Base-by-base conservation (phyloP, 2,888 invertebrate genomes). In the Eulithis testata region DNA sequence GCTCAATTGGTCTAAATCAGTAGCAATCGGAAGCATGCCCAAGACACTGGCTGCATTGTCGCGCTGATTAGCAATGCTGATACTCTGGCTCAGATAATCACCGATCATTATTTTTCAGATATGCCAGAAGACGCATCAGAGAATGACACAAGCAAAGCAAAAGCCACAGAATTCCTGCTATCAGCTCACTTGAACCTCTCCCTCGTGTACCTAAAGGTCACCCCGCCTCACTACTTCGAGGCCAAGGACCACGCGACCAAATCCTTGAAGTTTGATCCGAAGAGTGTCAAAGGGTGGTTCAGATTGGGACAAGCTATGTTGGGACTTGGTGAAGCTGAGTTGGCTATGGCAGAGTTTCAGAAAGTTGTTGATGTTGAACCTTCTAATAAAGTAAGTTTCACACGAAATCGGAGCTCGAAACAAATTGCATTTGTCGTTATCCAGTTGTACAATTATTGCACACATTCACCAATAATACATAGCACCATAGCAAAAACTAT, bases 241-340 rank as follows among this genome's bases (percentile, higher is more conserved):
- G 97, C 96, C 1, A 95, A 95, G 76, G 94, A 96, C 56, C 93
- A 95, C 54, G 98, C 98, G 52, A 94, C 95, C 53, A 95, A 96
- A 75, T 98, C 96, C 0, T 87, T 99, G 4, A 94, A 95, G 62
- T 75, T 96, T 1, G 97, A 97, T 77, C 86, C 95, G 0, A 93
- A 94, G 31, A 98, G 97, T 84, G 96, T 97, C 11, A 99, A 99
- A 88, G 99, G 97, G 0, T 90, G 97, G 37, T 99, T 98, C 88
- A 94, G 99, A 74, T 93, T 97, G 73, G 99, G 98, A 0, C 96
- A 96, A 91, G 98, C 98, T 0, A 89, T 95, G 72, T 83, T 97
- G 58, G 95, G 94, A 0, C 85, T 97, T 7, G 96, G 96, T 37
- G 98, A 99, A 65, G 96, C 96, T 0, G 95, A 97, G 58, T 86